These are phyloP conservation scores for Mixornis gularis DNA, from an alignment of 2,113 vertebrate species.

Conservation along the genomic window DNA sequence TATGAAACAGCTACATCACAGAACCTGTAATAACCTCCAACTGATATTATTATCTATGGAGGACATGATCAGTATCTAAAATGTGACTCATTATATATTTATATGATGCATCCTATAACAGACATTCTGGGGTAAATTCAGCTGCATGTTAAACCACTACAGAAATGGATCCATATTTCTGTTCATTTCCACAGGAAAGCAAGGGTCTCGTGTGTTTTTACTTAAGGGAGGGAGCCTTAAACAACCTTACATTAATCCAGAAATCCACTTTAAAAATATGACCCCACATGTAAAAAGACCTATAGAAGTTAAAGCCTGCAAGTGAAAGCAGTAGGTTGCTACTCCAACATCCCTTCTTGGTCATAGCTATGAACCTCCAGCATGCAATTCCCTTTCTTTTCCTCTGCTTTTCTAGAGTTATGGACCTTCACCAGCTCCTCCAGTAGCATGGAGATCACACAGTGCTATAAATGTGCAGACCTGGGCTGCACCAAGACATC, in stretches of 20 bases:
- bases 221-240: not conserved
- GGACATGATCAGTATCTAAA: slow-evolving; percentile 10
- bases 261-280: slow-evolving; percentile 23
- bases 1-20: slow-evolving; percentile 54
- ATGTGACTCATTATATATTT: slow-evolving; percentile 26
- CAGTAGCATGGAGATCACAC: not conserved
- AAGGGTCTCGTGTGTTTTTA: not conserved
- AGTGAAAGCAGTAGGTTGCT: not conserved
- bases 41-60: slow-evolving; percentile 33
- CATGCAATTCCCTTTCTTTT: not conserved
- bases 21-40: slow-evolving; percentile 43
- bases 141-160: not conserved
- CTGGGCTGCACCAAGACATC: not conserved
- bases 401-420: not conserved
- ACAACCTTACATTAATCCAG: slow-evolving; percentile 24
- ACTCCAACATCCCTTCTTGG: not conserved
- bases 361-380: not conserved
- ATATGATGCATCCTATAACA: not conserved
- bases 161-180: slow-evolving; percentile 14
- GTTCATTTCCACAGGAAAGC: slow-evolving; percentile 21
- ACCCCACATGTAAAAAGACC: not conserved
- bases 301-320: not conserved
- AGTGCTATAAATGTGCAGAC: not conserved
- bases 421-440: not conserved
- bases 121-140: slow-evolving; percentile 14